These are phyloP conservation scores for Nyctibius bracteatus DNA, from an alignment of 2,113 vertebrate genomes.

Conservation along the genomic window DNA sequence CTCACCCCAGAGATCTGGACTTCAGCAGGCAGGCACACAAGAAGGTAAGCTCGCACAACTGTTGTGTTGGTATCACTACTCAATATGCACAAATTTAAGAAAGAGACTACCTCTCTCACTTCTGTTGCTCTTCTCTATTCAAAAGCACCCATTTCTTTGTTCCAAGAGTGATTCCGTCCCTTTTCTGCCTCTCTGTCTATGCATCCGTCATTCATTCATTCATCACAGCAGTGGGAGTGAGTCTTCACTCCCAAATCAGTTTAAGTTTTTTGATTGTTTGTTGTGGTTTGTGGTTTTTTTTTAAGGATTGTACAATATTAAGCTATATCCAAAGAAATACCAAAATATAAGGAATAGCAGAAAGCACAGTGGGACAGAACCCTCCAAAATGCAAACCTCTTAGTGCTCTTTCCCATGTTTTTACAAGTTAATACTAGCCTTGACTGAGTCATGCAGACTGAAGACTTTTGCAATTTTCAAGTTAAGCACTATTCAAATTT, in stretches of 20 bases:
- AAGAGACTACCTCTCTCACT: background rate
- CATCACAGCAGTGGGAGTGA: rapidly evolving
- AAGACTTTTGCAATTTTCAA: background rate
- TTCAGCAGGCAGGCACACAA: background rate
- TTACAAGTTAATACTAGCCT: background rate
- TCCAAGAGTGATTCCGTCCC: background rate
- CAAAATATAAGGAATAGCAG: background rate
- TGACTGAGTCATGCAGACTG: background rate
- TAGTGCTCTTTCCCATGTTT: background rate
- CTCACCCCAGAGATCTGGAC: background rate
- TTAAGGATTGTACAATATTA: background rate
- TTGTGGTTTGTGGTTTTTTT: background rate
- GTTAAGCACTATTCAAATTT: background rate
- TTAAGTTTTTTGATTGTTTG: background rate
- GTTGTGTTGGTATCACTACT: no score
- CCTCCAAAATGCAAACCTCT: background rate
- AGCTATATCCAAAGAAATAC: background rate
- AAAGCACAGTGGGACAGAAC: background rate
- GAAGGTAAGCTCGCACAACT: background rate
- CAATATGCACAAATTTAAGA: background rate
- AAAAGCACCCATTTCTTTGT: background rate
- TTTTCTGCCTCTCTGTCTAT: background rate
- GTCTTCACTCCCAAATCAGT: background rate
- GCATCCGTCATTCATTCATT: background rate
- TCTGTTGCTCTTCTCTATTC: no score